A percentile compares a stretch with the other conserved stretches of the same genome.
These are phyloP conservation scores for Actinostola sp. DNA, from an alignment of 92 coral and sea anemone species.

Conservation along the genomic window DNA sequence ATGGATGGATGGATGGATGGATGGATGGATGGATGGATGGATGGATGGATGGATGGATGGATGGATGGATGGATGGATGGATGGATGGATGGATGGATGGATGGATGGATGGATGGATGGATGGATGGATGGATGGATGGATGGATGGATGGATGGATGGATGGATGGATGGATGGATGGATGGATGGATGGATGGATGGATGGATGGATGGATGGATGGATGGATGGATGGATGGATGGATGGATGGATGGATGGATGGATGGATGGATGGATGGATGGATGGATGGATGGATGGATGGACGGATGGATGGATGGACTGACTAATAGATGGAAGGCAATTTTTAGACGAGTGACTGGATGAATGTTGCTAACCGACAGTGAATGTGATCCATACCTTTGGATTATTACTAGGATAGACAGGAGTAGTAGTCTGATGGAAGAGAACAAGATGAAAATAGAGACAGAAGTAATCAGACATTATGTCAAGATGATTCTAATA, in stretches of 20 bases:
- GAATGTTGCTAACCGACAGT: background rate
- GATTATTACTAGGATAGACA: conserved; percentile 5
- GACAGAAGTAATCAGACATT: background rate
- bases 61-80: background rate
- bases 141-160: background rate
- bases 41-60: background rate
- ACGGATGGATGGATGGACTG: background rate
- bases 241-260: background rate
- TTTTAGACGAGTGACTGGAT: background rate
- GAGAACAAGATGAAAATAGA: conserved; percentile 11
- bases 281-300: background rate
- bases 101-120: background rate
- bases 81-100: background rate
- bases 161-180: background rate
- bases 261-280: background rate
- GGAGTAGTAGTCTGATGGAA: conserved; percentile 42
- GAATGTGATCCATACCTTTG: conserved; percentile 26
- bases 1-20: background rate
- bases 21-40: background rate
- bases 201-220: background rate
- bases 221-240: background rate
- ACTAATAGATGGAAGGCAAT: background rate
- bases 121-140: background rate
- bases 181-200: background rate
- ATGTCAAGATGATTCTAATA: background rate